A percentile compares a stretch with the other conserved stretches of the same genome.
These are phyloP conservation scores for Parochlus steinenii DNA, from an alignment of 2,888 invertebrate species.

Conservation along the genomic window DNA sequence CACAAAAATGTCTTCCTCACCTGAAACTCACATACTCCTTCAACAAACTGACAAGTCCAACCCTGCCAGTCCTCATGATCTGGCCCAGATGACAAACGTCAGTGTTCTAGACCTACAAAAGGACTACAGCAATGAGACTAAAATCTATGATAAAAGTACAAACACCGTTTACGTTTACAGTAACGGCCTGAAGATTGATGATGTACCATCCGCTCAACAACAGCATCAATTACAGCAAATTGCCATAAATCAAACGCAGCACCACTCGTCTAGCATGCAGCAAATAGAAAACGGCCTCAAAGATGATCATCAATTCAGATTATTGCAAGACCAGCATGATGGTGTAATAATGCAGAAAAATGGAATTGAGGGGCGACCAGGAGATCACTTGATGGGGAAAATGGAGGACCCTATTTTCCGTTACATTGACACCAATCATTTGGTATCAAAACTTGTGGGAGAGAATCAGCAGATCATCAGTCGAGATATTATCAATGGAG, in stretches of 20 bases:
- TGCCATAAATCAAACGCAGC: constrained; percentile 9
- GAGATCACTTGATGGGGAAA: constrained; percentile 3
- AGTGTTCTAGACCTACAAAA: constrained; percentile 54
- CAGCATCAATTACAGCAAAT: constrained; percentile 10
- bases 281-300: constrained; percentile 10
- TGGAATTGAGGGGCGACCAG: constrained; percentile 5
- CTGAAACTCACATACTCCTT: too few relatives aligned
- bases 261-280: constrained; percentile 8
- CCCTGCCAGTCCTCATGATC: constrained; percentile 50
- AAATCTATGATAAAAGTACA: constrained; percentile 27
- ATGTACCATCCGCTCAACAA: neutral
- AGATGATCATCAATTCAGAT: constrained; percentile 5
- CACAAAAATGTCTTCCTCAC: too few relatives aligned
- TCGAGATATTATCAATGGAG: constrained; percentile 30
- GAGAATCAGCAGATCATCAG: constrained; percentile 31
- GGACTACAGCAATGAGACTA: constrained; percentile 19
- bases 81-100: constrained; percentile 78
- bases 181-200: constrained; percentile 10
- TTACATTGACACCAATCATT: constrained; percentile 27
- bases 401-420: constrained; percentile 29
- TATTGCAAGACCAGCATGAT: constrained; percentile 10
- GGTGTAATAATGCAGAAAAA: constrained; percentile 9
- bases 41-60: too few relatives aligned
- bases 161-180: constrained; percentile 12
- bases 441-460: constrained; percentile 17